A percentile compares a stretch with the other conserved stretches of the same genome.
Evolutionary conservation across 53 echinoderm and acorn worm species (phyloP).

Genomic region (Arbacia lixula): DNA sequence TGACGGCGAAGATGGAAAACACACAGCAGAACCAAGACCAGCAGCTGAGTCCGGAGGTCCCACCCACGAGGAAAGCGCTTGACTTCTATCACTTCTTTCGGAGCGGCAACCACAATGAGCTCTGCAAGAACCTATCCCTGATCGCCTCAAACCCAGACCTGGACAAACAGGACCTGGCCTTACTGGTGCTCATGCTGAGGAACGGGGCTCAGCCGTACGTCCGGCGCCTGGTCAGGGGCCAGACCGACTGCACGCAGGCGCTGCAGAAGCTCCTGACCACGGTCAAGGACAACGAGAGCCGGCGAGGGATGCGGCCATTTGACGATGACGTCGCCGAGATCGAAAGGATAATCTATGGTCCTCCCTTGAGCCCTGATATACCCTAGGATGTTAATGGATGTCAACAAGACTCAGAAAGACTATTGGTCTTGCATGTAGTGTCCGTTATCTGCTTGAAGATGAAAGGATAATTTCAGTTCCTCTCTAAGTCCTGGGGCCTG

Average conservation of each 20-base stretch:
- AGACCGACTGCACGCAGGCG: conserved; percentile 45
- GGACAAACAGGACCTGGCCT: conserved; percentile 80
- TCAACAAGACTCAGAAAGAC: no score
- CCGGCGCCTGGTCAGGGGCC: conserved; percentile 68
- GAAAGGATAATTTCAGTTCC: no score
- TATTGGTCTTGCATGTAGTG: no score
- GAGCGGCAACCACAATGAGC: conserved; percentile 79
- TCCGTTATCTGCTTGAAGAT: no score
- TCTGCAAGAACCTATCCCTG: conserved; percentile 64
- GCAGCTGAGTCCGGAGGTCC: not conserved
- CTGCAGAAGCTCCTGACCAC: conserved; percentile 63
- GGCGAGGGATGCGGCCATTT: conserved; percentile 50
- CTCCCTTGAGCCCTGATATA: conserved; percentile 70
- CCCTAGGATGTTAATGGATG: no score
- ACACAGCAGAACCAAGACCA: no score
- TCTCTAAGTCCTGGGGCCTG: no score
- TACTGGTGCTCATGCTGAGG: conserved; percentile 77
- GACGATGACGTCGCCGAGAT: conserved; percentile 74
- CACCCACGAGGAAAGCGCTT: conserved; percentile 28
- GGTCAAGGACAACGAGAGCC: conserved; percentile 66
- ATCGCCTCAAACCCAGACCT: conserved; percentile 68
- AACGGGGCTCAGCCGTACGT: conserved; percentile 59
- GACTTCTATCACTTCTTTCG: conserved; percentile 90
- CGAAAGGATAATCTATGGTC: conserved; percentile 62
- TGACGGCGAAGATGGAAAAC: no score